Evolutionary conservation across 1,140 invertebrate species (phyloP), one percentile per base, ranked within the genome.

Genomic region (Pseudoatta argentina): DNA sequence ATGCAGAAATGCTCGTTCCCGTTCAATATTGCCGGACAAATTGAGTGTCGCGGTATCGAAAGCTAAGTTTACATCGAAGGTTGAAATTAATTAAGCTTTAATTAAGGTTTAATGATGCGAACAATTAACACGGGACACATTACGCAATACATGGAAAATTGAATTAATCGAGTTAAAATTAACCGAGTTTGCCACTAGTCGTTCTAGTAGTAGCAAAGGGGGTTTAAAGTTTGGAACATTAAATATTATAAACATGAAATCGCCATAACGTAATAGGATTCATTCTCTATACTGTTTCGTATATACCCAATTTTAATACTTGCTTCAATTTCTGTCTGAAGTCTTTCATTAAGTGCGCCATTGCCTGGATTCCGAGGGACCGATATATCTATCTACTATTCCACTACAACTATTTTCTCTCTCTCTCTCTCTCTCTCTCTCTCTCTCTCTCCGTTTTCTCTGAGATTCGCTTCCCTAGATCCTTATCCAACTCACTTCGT

Each of bases 401-500:
- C 64, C 44, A 44, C 79, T 44, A 53, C 39, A 27, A 44, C 34
- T 48, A 24, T 73, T 27, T 16, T 12, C 63, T 44, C 24, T 57
- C 71, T 55, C 18, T 72, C 69, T 53, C 48, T 18, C 16, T 39
- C 34, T 39, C 34, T 51, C 24, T 27, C 48, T 53, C 44, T 55
- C 44, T 69, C 61, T 34, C 34, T 53, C 69, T 53, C 44, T 18
- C 16, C 39, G 66, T 69, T 48, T 34, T 77, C 59, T 18, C 55
- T 18, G 18, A 34, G 76, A 89, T 69, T 86, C 64, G 69, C 44
- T 63, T 86, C 66, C 27, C 12, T 30, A 30, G 87, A 89, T 89
- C 71, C 83, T 89, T 89, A 89, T 89, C 88, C 75, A 72, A 73
- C 81, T 87, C 51, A 53, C 76, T 59, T 12, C 48, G 72, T 86